These are phyloP conservation scores for Cephus nigrinus DNA, from an alignment of 2,888 invertebrate species.

Conservation along the genomic window DNA sequence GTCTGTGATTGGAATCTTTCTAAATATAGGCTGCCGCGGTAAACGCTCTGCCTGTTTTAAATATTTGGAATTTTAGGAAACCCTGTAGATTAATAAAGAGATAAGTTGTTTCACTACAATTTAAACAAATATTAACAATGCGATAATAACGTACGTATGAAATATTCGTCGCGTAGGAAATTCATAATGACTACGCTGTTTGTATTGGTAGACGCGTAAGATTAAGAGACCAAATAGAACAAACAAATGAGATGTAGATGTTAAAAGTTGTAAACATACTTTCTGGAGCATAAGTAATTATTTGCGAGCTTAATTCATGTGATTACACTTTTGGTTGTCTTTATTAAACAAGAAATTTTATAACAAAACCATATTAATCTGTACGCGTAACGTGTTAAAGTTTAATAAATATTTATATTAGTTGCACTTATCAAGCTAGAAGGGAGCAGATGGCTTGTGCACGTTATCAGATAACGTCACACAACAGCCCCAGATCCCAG, in stretches of 20 bases:
- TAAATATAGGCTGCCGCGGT: background rate
- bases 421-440: constrained; percentile 27
- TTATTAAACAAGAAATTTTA: background rate
- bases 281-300: background rate
- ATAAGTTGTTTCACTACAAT: background rate
- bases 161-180: background rate
- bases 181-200: background rate
- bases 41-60: background rate
- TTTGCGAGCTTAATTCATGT: background rate
- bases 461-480: constrained; percentile 40
- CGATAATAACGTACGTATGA: background rate
- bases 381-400: background rate
- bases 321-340: background rate
- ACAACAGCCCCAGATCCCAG: constrained; percentile 26
- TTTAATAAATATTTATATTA: constrained; percentile 16
- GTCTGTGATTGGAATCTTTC: background rate
- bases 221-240: background rate
- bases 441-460: constrained; percentile 38
- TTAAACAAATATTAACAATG: background rate
- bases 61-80: background rate
- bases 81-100: background rate
- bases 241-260: background rate
- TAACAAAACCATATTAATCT: background rate
- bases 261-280: background rate
- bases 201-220: background rate